Evolutionary conservation across 2,888 invertebrate species (phyloP).

Genomic region (Philhelius pedissequus): DNA sequence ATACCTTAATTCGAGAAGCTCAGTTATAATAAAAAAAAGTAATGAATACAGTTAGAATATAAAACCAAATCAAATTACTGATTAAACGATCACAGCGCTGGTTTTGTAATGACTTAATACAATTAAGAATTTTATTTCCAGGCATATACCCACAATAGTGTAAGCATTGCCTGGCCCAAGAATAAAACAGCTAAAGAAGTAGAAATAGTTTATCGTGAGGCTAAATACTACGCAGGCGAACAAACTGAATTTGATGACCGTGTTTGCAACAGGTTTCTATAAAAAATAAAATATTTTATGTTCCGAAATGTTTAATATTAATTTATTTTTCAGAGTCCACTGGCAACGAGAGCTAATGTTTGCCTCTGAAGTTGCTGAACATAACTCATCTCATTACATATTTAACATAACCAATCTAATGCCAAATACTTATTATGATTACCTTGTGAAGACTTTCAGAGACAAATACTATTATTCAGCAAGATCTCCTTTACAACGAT

Average conservation of each 20-base stretch:
- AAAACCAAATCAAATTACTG: too few species aligned
- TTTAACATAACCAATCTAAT: slow-evolving; percentile 80
- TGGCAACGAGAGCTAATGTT: slow-evolving; percentile 74
- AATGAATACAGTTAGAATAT: too few species aligned
- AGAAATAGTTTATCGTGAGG: slow-evolving; percentile 73
- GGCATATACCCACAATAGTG: slow-evolving; percentile 70
- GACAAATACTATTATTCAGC: slow-evolving; percentile 76
- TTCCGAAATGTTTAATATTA: too few species aligned
- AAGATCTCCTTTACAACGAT: slow-evolving; percentile 79
- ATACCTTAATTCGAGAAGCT: too few species aligned
- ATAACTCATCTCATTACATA: slow-evolving; percentile 72
- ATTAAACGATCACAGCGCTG: too few species aligned
- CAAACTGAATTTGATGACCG: slow-evolving; percentile 73
- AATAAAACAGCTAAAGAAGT: slow-evolving; percentile 72
- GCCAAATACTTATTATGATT: slow-evolving; percentile 86
- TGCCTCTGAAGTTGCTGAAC: slow-evolving; percentile 56
- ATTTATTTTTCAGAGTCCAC: slow-evolving; percentile 70
- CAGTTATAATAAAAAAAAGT: too few species aligned
- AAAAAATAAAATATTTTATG: not conserved
- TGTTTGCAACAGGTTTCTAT: slow-evolving; percentile 70
- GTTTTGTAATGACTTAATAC: too few species aligned
- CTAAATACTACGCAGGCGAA: slow-evolving; percentile 43
- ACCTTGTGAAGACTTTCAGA: slow-evolving; percentile 85
- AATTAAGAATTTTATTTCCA: too few species aligned
- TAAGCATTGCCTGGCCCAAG: slow-evolving; percentile 73